Evolutionary conservation across 2,888 invertebrate species (phyloP).

Genomic region (Tinea semifulvella): DNA sequence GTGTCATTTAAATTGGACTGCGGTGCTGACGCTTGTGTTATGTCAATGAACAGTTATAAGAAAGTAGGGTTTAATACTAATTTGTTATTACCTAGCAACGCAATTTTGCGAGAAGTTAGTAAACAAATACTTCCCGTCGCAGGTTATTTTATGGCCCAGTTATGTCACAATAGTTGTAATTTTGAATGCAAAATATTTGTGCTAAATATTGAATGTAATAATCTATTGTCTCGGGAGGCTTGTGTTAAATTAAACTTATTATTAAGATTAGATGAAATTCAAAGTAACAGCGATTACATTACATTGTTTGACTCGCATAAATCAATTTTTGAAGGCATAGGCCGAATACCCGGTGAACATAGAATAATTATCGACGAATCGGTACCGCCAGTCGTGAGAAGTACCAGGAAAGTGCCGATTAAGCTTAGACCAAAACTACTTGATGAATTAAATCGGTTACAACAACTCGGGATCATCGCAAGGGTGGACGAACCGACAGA

Average conservation of each 20-base stretch:
- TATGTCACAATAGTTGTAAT: not conserved
- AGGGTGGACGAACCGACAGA: no score
- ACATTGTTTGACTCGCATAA: not conserved
- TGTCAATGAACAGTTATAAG: slow-evolving; percentile 10
- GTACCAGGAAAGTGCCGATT: no score
- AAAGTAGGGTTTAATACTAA: not conserved
- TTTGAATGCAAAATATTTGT: not conserved
- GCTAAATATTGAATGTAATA: not conserved
- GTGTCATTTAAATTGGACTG: slow-evolving; percentile 11
- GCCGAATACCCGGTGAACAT: not conserved
- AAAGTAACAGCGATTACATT: not conserved
- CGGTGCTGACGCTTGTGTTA: slow-evolving; percentile 12
- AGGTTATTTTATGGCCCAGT: not conserved
- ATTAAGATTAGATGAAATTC: not conserved
- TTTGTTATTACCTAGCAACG: not conserved
- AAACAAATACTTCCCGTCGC: slow-evolving; percentile 10
- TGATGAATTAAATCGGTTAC: no score
- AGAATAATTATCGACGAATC: slow-evolving; percentile 1
- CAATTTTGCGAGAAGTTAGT: slow-evolving; percentile 13
- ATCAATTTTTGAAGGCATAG: not conserved
- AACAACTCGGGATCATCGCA: no score
- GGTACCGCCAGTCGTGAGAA: slow-evolving; percentile 14
- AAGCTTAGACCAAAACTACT: no score
- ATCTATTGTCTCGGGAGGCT: not conserved
- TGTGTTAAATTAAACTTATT: not conserved